These are phyloP conservation scores for Rhingia campestris DNA, from an alignment of 2,888 invertebrate species.

Conservation along the genomic window DNA sequence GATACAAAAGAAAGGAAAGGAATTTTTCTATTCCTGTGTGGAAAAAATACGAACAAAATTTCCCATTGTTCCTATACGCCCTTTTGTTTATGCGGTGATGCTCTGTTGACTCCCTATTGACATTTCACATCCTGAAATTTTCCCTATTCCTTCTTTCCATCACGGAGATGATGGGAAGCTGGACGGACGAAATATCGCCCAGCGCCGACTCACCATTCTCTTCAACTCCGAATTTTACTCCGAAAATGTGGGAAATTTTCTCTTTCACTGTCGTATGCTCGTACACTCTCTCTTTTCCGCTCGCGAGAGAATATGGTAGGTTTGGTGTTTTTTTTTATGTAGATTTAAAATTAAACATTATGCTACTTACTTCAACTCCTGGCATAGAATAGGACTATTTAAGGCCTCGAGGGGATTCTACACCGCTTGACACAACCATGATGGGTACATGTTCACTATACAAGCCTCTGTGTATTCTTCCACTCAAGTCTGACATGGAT, in stretches of 20 bases:
- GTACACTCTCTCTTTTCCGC: not conserved
- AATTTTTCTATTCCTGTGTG: conserved; percentile 19
- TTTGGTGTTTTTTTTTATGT: not conserved
- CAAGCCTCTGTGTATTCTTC: conserved; percentile 31
- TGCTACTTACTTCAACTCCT: conserved; percentile 38
- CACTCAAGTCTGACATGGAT: conserved; percentile 60
- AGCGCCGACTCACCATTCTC: conserved; percentile 70
- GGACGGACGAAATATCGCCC: conserved; percentile 4
- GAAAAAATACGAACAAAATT: conserved; percentile 45
- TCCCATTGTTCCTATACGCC: conserved; percentile 73
- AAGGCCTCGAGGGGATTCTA: conserved; percentile 43
- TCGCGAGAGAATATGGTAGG: not conserved
- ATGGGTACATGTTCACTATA: conserved; percentile 31
- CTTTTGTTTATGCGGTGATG: conserved; percentile 74
- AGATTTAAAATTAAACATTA: conserved; percentile 51
- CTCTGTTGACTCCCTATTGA: conserved; percentile 72
- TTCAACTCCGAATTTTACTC: conserved; percentile 67
- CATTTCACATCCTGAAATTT: conserved; percentile 65
- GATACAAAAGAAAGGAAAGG: conserved; percentile 20
- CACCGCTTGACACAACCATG: conserved; percentile 45
- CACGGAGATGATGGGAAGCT: conserved; percentile 12
- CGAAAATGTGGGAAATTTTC: conserved; percentile 71
- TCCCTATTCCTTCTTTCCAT: conserved; percentile 24
- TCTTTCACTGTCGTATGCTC: conserved; percentile 31
- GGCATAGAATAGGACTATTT: conserved; percentile 37